phyloP scores from a whole-genome alignment of 2,113 vertebrate genomes.

The Irena cyanogastra region DNA sequence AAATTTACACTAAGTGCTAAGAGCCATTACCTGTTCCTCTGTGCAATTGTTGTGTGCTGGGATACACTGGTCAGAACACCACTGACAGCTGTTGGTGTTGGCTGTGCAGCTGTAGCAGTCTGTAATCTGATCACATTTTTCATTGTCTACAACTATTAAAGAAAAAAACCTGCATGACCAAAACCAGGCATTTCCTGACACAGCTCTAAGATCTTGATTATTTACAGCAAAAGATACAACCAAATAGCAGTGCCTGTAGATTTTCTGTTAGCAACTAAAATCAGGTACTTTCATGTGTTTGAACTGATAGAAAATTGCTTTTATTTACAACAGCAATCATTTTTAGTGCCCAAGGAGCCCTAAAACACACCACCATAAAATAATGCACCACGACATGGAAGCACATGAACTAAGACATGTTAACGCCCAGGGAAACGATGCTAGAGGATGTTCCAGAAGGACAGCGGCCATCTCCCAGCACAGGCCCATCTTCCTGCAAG shows the following conservation, averaged over 20 bases:
- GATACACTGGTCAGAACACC: constrained; percentile 87
- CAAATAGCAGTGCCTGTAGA: neutral
- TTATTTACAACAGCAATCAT: neutral
- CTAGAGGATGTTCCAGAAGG: neutral
- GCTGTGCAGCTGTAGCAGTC: constrained; percentile 98
- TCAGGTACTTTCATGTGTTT: neutral
- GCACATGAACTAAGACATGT: rapidly evolving
- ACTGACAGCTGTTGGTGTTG: constrained; percentile 93
- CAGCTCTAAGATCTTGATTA: constrained; percentile 28
- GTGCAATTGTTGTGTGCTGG: constrained; percentile 89
- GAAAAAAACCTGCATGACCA: constrained; percentile 64
- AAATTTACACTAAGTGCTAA: neutral
- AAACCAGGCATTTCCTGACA: constrained; percentile 52
- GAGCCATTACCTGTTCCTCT: constrained; percentile 76
- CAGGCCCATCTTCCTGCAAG: neutral
- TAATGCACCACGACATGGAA: neutral
- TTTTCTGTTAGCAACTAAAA: neutral
- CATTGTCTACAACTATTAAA: constrained; percentile 80
- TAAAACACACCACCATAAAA: neutral
- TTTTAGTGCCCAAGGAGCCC: neutral
- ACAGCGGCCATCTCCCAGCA: neutral
- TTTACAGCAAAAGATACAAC: neutral
- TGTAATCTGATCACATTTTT: constrained; percentile 91
- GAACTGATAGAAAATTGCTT: neutral
- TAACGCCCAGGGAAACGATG: neutral